Evolutionary conservation across 2,113 vertebrate species (phyloP).

Genomic region (Galbula dea): DNA sequence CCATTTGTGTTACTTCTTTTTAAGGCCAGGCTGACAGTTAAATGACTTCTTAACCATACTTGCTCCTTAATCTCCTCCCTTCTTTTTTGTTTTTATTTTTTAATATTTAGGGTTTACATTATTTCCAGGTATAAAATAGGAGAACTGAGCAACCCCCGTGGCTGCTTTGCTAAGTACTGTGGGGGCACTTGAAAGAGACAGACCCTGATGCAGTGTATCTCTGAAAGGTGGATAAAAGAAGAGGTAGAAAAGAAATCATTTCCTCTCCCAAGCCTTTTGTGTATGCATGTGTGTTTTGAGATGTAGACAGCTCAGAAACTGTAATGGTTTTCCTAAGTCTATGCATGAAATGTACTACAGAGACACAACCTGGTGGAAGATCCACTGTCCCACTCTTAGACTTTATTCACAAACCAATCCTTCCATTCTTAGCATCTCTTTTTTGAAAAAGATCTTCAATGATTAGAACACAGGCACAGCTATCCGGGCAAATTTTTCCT

Average conservation of each 20-base stretch:
- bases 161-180: not conserved
- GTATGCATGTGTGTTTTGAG: not conserved
- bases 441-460: not conserved
- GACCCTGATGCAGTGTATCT: not conserved
- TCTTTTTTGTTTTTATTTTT: not conserved
- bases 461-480: not conserved
- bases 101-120: not conserved
- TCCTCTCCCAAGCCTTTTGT: accelerated
- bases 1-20: not conserved
- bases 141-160: not conserved
- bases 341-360: accelerated
- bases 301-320: not conserved
- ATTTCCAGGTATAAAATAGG: not conserved
- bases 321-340: not conserved
- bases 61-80: accelerated
- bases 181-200: not conserved
- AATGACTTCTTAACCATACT: not conserved
- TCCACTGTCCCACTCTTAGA: not conserved
- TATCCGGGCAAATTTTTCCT: not conserved
- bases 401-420: not conserved
- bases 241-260: not conserved
- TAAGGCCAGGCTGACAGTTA: not conserved
- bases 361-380: not conserved
- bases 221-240: not conserved
- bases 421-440: not conserved